Conservation (phyloP, 2,113 vertebrate genomes). For the Strix aluco region DNA sequence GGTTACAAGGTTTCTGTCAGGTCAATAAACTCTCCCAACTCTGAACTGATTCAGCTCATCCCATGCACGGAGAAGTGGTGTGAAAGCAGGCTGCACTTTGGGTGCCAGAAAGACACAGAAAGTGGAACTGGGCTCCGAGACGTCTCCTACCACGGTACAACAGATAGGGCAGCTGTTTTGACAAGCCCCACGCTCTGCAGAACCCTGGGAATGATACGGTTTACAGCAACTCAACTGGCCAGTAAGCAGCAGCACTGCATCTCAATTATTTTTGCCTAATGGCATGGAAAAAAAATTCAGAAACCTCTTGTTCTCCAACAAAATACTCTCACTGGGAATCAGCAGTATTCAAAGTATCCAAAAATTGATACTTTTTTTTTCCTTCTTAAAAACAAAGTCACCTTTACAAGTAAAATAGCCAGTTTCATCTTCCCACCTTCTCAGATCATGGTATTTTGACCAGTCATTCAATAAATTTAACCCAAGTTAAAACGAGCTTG, state of each 20-base stretch:
- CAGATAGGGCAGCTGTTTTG: not conserved
- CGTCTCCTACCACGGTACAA: not conserved
- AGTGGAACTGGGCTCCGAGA: not conserved
- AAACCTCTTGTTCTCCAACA: not conserved
- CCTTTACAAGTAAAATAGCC: not conserved
- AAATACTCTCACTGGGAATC: not conserved
- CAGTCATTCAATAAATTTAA: not conserved
- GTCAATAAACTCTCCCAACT: not conserved
- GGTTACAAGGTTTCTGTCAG: not conserved
- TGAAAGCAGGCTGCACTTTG: not conserved
- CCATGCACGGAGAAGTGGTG: rapidly evolving
- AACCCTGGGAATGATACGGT: not conserved
- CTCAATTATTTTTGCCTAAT: not conserved
- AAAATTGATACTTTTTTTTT: not conserved
- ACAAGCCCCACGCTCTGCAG: not conserved
- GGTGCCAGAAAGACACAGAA: not conserved
- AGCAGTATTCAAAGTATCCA: not conserved
- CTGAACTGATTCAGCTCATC: not conserved
- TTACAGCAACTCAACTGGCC: not conserved
- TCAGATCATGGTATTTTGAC: not conserved
- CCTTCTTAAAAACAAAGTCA: not conserved
- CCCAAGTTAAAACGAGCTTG: not conserved
- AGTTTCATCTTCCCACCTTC: not conserved
- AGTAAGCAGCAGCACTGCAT: not conserved
- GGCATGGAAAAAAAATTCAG: not conserved